Base-by-base conservation (phyloP, 2,797 vertebrate genomes). In the Bucorvus abyssinicus region DNA sequence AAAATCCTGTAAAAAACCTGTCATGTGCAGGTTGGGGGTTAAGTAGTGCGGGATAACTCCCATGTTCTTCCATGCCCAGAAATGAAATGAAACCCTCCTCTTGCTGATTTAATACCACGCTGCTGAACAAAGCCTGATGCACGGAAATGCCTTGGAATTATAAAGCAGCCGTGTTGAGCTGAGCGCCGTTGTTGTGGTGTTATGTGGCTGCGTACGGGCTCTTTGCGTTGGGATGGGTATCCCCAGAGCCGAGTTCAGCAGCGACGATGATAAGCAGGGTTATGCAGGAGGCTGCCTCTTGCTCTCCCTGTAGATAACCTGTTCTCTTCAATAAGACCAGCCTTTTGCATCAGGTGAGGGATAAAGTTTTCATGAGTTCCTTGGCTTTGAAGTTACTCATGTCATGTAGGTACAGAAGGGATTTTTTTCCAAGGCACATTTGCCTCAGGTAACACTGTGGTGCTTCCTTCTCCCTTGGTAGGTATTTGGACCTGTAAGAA, bases 151-250 rank as follows among this genome's bases (percentile, higher is more conserved):
- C 19, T 84, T 57, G 5, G 22, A 60, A 42, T 24, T 15, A 4
- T 6, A 3, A 4, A 34, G 30, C 2, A 49, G 70, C 40, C 69
- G 23, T 59, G 34, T 26, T 73, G 69, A 7, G 9, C 40, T 36
- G n/a, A 57, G 32, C 1, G 0, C 12, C 0, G 0, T 14, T 45
- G 30, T 47, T 20, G 12, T 24, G 30, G 13, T 26, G 18, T 17
- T 34, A 4, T 3, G n/a, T 7, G 22, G 26, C 47, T 59, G 21
- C 5, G 1, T 13, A 2, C 9, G 52, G 27, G 60, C 13, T 70
- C 44, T 71, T 7, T 32, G 34, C 6, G 1, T 12, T 6, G 34
- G 16, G 40, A 2, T 30, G 63, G 42, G 14, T 8, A 12, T 30
- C 21, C 12, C 22, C 2, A 1, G 6, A 24, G 40, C 52, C 17